phyloP scores from a whole-genome alignment of 2,888 invertebrate genomes.

The Abrostola triplasia region DNA sequence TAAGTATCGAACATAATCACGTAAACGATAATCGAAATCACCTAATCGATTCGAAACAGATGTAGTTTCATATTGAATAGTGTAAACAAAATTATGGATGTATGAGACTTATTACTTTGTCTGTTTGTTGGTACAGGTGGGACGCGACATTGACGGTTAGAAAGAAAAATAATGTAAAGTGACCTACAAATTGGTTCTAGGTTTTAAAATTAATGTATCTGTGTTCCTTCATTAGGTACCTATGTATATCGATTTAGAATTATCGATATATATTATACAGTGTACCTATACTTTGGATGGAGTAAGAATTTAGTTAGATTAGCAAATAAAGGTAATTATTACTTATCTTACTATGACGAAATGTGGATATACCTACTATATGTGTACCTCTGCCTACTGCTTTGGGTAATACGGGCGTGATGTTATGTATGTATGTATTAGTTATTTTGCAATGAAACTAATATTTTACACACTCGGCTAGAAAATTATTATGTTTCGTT shows the following conservation, averaged over 20 bases:
- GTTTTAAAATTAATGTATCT: neutral
- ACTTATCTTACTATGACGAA: no score
- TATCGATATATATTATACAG: neutral
- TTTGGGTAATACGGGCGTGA: no score
- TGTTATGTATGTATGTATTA: no score
- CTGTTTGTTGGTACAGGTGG: slow-evolving; percentile 54
- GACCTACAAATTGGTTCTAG: slow-evolving; percentile 26
- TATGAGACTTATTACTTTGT: slow-evolving; percentile 41
- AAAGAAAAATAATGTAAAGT: slow-evolving; percentile 21
- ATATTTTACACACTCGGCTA: no score
- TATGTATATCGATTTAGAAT: neutral
- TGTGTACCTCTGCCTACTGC: no score
- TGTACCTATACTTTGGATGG: neutral
- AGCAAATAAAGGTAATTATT: no score
- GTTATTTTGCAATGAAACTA: no score
- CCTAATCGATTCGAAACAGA: slow-evolving; percentile 57
- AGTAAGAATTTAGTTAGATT: no score
- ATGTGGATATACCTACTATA: no score
- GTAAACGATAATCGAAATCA: slow-evolving; percentile 34
- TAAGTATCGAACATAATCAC: slow-evolving; percentile 27
- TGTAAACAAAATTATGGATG: slow-evolving; percentile 55
- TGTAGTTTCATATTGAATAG: slow-evolving; percentile 49
- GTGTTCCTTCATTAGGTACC: neutral
- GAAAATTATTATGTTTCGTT: no score
- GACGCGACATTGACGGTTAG: slow-evolving; percentile 41